A percentile compares a stretch with the other conserved stretches of the same genome.
These are phyloP conservation scores for Clarias laeviceps DNA, from an alignment of 2,797 vertebrate species.

Conservation along the genomic window DNA sequence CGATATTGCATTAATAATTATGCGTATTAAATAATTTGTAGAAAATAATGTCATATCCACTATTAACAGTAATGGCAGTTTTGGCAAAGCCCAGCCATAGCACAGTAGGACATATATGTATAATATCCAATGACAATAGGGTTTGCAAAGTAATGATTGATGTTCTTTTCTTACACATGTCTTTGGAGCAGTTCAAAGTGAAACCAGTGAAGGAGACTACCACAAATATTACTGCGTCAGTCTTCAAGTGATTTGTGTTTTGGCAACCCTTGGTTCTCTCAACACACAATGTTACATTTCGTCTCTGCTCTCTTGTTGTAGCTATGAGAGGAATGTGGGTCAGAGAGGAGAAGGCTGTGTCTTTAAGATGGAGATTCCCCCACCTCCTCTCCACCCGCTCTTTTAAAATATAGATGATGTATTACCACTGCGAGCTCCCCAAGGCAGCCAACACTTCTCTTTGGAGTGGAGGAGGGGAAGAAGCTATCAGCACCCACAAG, in stretches of 20 bases:
- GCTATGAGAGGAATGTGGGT: slow-evolving; percentile 60
- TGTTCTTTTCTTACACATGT: slow-evolving; percentile 8
- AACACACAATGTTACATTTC: slow-evolving; percentile 24
- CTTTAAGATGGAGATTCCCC: slow-evolving; percentile 59
- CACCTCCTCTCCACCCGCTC: slow-evolving; percentile 52
- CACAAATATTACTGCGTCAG: slow-evolving; percentile 9
- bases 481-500: slow-evolving; percentile 12
- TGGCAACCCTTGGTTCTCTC: slow-evolving; percentile 23
- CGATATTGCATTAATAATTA: background rate
- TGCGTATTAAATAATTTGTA: background rate
- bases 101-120: background rate
- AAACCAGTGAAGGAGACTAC: background rate
- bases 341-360: slow-evolving; percentile 55
- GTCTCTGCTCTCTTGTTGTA: slow-evolving; percentile 33
- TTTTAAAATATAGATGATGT: slow-evolving; percentile 66
- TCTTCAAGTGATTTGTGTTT: slow-evolving; percentile 33
- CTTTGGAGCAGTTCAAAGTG: background rate
- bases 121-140: background rate
- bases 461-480: slow-evolving; percentile 47
- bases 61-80: background rate
- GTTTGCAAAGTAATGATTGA: background rate
- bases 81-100: background rate
- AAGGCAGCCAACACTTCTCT: slow-evolving; percentile 45
- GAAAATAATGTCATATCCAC: background rate
- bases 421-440: slow-evolving; percentile 52